Base-by-base conservation (phyloP, 1,140 invertebrate genomes). In the Conopomorpha cramerella region DNA sequence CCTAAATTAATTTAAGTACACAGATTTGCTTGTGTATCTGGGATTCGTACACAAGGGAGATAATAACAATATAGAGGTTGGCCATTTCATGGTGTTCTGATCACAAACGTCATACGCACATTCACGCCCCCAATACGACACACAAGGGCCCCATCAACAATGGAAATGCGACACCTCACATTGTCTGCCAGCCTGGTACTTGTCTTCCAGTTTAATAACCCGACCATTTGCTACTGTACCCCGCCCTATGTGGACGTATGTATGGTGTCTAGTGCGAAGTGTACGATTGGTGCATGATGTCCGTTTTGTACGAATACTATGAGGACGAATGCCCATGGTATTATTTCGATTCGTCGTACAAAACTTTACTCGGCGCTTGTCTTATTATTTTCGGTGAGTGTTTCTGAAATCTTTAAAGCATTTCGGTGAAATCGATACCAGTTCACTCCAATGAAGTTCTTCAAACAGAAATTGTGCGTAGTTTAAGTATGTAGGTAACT, bases 251-350 rank as follows among this genome's bases (percentile, higher is more conserved):
- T 62, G 62, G 67, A 68, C 62, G 66, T 64, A 46, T 34, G 33
- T n/a, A n/a, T n/a, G n/a, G n/a, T n/a, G n/a, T n/a, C n/a, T n/a
- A n/a, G n/a, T n/a, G n/a, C n/a, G n/a, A n/a, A n/a, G n/a, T n/a
- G n/a, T n/a, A n/a, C n/a, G n/a, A n/a, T n/a, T n/a, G n/a, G n/a
- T 45, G 42, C 32, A 51, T 35, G 44, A 64, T 64, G 60, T 54
- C 58, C 43, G 46, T 49, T 36, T 39, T 71, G 44, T 62, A 53
- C 40, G 62, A 68, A 38, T 60, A 62, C 43, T 59, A 58, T 23
- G 62, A 71, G 46, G 62, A 68, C 42, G 71, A 77, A 41, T 80
- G 78, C 51, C 68, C 74, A 19, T 80, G 73, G 71, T 76, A 73
- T 64, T 66, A 72, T 33, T 71, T 79, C 49, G 76, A 79, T 47